Conservation (phyloP, 30 jellyfish, hydroid and myxozoan genomes). For the Aurelia aurita complex sp. Pacific region DNA sequence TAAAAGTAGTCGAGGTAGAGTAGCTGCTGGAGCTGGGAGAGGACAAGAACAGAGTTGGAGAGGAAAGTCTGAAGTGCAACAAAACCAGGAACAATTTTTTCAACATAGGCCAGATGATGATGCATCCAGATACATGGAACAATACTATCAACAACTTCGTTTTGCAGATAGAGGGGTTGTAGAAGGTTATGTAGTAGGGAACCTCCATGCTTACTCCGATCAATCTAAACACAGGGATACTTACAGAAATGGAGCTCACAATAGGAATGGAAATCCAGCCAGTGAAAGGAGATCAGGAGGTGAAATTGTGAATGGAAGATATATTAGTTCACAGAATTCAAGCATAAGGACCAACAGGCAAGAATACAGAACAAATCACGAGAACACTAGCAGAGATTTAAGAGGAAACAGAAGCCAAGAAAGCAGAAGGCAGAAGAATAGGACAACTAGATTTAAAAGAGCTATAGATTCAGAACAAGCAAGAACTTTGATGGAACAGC, state of each 20-base stretch:
- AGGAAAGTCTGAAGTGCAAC: not conserved
- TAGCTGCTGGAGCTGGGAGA: not conserved
- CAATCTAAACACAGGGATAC: not conserved
- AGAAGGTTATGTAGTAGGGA: not conserved
- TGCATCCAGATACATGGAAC: not conserved
- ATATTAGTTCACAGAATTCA: conserved; percentile 1
- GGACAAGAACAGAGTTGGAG: not conserved
- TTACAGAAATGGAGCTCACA: not conserved
- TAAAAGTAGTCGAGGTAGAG: not conserved
- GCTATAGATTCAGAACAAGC: conserved; percentile 98
- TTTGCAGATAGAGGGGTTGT: not conserved
- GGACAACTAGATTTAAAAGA: not conserved
- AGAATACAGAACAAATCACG: not conserved
- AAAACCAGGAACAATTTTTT: not conserved
- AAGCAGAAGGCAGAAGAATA: not conserved
- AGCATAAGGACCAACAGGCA: not conserved
- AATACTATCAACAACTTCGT: not conserved
- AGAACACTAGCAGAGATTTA: not conserved
- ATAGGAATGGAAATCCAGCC: not conserved
- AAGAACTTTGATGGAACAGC: conserved; percentile 73
- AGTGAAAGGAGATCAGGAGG: not conserved
- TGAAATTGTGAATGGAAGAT: conserved; percentile 12
- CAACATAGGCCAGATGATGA: not conserved
- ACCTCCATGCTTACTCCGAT: not conserved
- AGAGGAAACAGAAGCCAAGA: not conserved